Evolutionary conservation across 2,888 invertebrate species (phyloP).

Genomic region (Lordiphosa fenestrarum): DNA sequence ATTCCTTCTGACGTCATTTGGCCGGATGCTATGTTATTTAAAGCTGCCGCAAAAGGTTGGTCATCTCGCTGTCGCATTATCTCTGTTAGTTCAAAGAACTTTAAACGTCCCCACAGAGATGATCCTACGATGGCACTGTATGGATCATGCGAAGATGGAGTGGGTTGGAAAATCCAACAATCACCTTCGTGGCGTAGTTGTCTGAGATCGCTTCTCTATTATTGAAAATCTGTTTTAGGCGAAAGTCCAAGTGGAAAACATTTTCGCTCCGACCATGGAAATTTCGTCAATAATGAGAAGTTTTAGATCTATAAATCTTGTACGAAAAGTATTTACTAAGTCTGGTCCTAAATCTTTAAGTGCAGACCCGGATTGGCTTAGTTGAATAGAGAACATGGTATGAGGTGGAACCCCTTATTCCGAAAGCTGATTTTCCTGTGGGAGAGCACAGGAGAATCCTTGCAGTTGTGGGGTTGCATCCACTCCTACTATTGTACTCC

Average conservation of each 20-base stretch:
- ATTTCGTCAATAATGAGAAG: neutral
- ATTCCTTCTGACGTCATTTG: neutral
- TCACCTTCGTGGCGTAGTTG: too few relatives aligned
- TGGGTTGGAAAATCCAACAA: too few relatives aligned
- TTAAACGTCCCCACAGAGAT: too few relatives aligned
- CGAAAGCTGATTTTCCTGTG: neutral
- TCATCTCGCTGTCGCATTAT: too few relatives aligned
- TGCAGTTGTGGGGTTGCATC: neutral
- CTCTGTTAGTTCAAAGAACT: too few relatives aligned
- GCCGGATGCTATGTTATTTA: constrained; percentile 10
- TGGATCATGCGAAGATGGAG: too few relatives aligned
- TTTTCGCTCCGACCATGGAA: neutral
- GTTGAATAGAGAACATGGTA: constrained; percentile 9
- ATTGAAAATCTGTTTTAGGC: neutral
- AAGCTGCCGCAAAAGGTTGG: too few relatives aligned
- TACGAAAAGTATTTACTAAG: neutral
- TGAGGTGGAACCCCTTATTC: constrained; percentile 3
- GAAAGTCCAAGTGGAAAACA: neutral
- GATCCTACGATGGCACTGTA: too few relatives aligned
- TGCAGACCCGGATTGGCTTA: neutral
- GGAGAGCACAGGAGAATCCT: neutral
- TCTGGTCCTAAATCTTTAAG: too few relatives aligned
- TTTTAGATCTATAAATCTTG: neutral
- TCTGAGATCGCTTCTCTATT: constrained; percentile 5
- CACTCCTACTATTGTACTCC: neutral